Conservation (phyloP, 2,888 invertebrate species). For the Parelbella ahira region DNA sequence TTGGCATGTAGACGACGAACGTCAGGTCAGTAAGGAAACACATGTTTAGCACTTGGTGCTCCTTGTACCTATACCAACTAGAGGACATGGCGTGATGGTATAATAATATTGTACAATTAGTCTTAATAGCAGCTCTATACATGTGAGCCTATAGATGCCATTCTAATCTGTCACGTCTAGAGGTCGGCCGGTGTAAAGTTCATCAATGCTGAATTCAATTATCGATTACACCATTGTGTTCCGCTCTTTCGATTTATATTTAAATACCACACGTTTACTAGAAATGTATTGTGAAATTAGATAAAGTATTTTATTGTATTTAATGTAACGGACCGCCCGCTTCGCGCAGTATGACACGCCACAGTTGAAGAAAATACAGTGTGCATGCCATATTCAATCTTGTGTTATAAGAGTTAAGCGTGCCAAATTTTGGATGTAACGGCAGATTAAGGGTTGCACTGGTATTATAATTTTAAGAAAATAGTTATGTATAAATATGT, state of each 20-base stretch:
- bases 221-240: slow-evolving; percentile 80
- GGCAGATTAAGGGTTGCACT: too few relatives aligned
- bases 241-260: slow-evolving; percentile 78
- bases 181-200: slow-evolving; percentile 79
- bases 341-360: slow-evolving; percentile 37
- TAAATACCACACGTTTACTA: slow-evolving; percentile 78
- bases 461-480: too few relatives aligned
- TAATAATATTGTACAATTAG: not conserved
- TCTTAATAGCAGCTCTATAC: slow-evolving; percentile 50
- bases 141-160: slow-evolving; percentile 55
- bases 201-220: slow-evolving; percentile 81
- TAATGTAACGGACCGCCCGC: slow-evolving; percentile 67
- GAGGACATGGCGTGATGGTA: too few relatives aligned
- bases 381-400: too few relatives aligned
- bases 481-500: too few relatives aligned
- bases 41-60: too few relatives aligned
- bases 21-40: too few relatives aligned
- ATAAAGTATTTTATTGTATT: slow-evolving; percentile 62
- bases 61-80: too few relatives aligned
- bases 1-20: too few relatives aligned
- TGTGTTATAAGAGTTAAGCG: too few relatives aligned
- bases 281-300: slow-evolving; percentile 76
- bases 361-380: too few relatives aligned
- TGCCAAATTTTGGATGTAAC: too few relatives aligned
- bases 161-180: slow-evolving; percentile 79